A percentile compares a stretch with the other conserved stretches of the same genome.
These are phyloP conservation scores for Brachionichthys hirsutus DNA, from an alignment of 2,113 vertebrate species.

Conservation along the genomic window DNA sequence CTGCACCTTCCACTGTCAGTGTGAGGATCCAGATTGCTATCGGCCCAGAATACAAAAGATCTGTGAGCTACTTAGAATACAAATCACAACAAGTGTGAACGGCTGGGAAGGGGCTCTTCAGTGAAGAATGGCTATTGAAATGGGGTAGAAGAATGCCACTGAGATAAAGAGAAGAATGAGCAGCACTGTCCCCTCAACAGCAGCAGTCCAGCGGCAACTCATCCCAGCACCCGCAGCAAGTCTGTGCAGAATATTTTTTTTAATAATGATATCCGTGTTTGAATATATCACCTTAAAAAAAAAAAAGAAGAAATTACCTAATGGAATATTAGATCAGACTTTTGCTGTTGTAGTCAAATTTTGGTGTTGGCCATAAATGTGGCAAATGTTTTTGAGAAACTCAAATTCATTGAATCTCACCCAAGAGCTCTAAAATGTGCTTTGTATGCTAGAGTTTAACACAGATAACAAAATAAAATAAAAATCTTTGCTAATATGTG, in stretches of 20 bases:
- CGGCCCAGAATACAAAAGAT: slow-evolving; percentile 65
- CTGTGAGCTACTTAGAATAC: slow-evolving; percentile 70
- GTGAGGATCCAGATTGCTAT: slow-evolving; percentile 54
- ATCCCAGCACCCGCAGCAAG: slow-evolving; percentile 53
- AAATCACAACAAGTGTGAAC: slow-evolving; percentile 72
- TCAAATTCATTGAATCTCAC: slow-evolving; percentile 53
- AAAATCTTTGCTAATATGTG: slow-evolving; percentile 7
- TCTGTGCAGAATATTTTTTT: slow-evolving; percentile 41
- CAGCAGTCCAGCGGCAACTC: slow-evolving; percentile 61
- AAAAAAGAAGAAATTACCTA: slow-evolving; percentile 21
- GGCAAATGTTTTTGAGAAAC: slow-evolving; percentile 33
- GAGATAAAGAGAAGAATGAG: slow-evolving; percentile 72
- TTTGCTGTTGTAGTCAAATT: slow-evolving; percentile 34
- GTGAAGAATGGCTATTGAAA: slow-evolving; percentile 75
- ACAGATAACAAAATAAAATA: neutral
- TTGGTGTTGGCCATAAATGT: slow-evolving; percentile 34
- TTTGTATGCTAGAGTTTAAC: slow-evolving; percentile 8
- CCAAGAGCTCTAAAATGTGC: slow-evolving; percentile 49
- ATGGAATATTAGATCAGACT: slow-evolving; percentile 30
- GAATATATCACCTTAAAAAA: slow-evolving; percentile 49
- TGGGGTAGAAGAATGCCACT: slow-evolving; percentile 65
- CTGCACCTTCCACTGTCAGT: slow-evolving; percentile 46
- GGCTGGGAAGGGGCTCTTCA: slow-evolving; percentile 44
- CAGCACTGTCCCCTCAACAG: slow-evolving; percentile 47
- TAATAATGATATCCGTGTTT: slow-evolving; percentile 58